phyloP scores from a whole-genome alignment of 2,888 invertebrate genomes.

The Hyppa rectilinea region DNA sequence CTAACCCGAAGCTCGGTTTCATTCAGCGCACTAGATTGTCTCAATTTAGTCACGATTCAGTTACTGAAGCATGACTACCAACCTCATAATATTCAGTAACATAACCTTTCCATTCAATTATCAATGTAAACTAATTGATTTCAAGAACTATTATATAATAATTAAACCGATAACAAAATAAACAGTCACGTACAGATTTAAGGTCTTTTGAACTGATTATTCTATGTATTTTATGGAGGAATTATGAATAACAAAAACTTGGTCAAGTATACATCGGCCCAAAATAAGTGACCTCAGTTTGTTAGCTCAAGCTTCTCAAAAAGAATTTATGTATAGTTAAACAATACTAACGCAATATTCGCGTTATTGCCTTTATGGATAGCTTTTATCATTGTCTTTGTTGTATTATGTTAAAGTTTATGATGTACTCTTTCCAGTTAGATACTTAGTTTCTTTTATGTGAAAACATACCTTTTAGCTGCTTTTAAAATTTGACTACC shows the following conservation, averaged over 20 bases:
- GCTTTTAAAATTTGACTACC: background rate
- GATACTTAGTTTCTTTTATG: slow-evolving; percentile 10
- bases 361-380: slow-evolving; percentile 39
- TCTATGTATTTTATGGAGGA: slow-evolving; percentile 61
- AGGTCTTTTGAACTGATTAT: slow-evolving; percentile 51
- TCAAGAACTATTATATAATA: slow-evolving; percentile 47
- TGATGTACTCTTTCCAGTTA: slow-evolving; percentile 16
- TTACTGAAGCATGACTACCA: slow-evolving; percentile 54
- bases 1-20: slow-evolving; percentile 66
- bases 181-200: slow-evolving; percentile 41
- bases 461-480: background rate
- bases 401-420: slow-evolving; percentile 34
- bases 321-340: slow-evolving; percentile 63
- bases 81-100: slow-evolving; percentile 38
- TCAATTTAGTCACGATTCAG: slow-evolving; percentile 48
- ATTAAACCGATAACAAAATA: slow-evolving; percentile 36
- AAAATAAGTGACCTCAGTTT: slow-evolving; percentile 68
- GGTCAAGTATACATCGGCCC: slow-evolving; percentile 71
- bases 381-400: slow-evolving; percentile 55
- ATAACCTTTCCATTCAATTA: slow-evolving; percentile 41
- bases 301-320: slow-evolving; percentile 63
- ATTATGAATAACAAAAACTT: slow-evolving; percentile 69
- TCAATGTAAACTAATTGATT: slow-evolving; percentile 40
- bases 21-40: slow-evolving; percentile 51
- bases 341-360: slow-evolving; percentile 60